Evolutionary conservation across 2,888 invertebrate species (phyloP).

Genomic region (Drosophila nigritarsus): DNA sequence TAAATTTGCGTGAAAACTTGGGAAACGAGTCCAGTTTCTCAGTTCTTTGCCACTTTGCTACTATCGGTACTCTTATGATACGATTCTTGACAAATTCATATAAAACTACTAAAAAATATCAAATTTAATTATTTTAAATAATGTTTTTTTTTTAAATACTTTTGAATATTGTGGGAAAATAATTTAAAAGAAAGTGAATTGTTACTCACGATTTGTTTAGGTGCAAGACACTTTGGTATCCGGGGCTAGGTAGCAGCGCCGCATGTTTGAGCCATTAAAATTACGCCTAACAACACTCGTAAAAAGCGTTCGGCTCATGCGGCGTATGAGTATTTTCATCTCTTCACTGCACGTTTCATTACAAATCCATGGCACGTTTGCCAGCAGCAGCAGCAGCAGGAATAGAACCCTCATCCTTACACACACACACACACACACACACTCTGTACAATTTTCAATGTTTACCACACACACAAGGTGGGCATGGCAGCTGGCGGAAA

Average conservation of each 20-base stretch:
- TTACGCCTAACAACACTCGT: constrained; percentile 77
- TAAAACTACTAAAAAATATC: accelerated
- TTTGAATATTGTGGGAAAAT: not conserved
- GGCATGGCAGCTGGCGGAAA: constrained; percentile 76
- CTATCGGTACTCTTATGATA: not conserved
- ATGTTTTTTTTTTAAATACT: not conserved
- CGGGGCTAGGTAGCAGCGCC: constrained; percentile 38
- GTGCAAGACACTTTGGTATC: constrained; percentile 65
- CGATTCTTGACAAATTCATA: not conserved
- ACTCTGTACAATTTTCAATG: constrained; percentile 66
- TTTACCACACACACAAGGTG: constrained; percentile 51
- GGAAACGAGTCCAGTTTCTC: not conserved
- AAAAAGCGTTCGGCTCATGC: constrained; percentile 67
- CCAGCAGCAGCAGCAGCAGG: constrained; percentile 43
- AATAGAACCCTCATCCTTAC: constrained; percentile 26
- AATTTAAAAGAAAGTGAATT: not conserved
- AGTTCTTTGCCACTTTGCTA: not conserved
- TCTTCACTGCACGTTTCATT: constrained; percentile 71
- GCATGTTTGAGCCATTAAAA: constrained; percentile 78
- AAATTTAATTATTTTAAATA: not conserved
- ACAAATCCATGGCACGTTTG: constrained; percentile 77
- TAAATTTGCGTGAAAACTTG: not conserved
- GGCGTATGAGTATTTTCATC: constrained; percentile 70
- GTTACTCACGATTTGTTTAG: not conserved
- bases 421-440: constrained; percentile 24